Percentiles rank a stretch among this genome's conserved stretches.
Evolutionary conservation across 2,113 vertebrate genomes (phyloP).

Genomic region (Leptobrachium leishanense): DNA sequence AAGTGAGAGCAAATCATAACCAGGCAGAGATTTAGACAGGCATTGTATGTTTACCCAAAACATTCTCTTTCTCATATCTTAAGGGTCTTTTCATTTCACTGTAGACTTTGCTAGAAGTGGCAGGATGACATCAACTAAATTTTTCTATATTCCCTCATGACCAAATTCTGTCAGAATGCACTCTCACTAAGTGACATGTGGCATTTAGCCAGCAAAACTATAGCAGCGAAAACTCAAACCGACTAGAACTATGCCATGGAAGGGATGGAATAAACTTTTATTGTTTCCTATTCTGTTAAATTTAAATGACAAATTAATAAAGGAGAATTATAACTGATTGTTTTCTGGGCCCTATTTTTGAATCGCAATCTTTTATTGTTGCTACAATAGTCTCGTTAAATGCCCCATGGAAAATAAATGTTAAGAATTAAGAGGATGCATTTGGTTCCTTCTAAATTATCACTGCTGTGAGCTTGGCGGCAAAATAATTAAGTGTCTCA

Average conservation of each 20-base stretch:
- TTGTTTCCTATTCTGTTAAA: constrained; percentile 4
- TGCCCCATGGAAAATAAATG: constrained; percentile 38
- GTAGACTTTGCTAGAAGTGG: constrained; percentile 33
- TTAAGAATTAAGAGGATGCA: constrained; percentile 33
- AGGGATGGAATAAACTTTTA: constrained; percentile 18
- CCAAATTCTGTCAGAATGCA: constrained; percentile 37
- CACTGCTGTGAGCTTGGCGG: constrained; percentile 15
- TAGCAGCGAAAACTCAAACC: constrained; percentile 8
- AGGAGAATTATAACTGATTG: constrained; percentile 4
- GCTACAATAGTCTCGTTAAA: constrained; percentile 37
- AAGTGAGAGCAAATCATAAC: constrained; percentile 14
- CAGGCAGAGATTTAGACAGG: constrained; percentile 10
- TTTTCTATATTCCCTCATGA: constrained; percentile 45
- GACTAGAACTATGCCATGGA: constrained; percentile 9
- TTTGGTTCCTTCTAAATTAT: constrained; percentile 42
- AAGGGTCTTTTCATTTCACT: constrained; percentile 37
- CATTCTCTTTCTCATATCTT: constrained; percentile 29
- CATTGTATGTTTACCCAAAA: constrained; percentile 3
- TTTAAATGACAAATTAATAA: constrained; percentile 30
- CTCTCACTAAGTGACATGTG: constrained; percentile 40
- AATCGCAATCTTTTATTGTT: constrained; percentile 31
- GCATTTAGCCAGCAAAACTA: constrained; percentile 31
- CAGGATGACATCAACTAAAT: constrained; percentile 41
- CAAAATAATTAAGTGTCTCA: constrained; percentile 44
- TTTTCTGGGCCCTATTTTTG: constrained; percentile 6